Percentiles rank a stretch among this genome's conserved stretches.
phyloP scores from a whole-genome alignment of 2,888 invertebrate species.

The Mythimna loreyi region DNA sequence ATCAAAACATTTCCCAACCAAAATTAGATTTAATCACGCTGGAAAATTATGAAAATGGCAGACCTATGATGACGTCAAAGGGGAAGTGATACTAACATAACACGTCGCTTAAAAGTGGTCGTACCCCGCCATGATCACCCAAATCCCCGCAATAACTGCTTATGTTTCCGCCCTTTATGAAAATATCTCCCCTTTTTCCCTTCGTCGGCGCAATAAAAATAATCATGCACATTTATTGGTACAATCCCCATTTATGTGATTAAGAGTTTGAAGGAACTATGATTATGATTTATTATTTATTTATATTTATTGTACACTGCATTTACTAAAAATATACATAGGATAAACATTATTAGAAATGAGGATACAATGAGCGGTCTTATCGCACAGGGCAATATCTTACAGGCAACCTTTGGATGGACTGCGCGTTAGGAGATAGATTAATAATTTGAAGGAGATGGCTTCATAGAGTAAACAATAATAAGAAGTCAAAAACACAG shows the following conservation, averaged over 20 bases:
- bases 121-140: constrained; percentile 49
- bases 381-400: no score
- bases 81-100: constrained; percentile 51
- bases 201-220: constrained; percentile 49
- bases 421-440: no score
- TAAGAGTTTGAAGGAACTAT: constrained; percentile 35
- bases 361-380: no score
- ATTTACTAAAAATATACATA: no score
- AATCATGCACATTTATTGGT: constrained; percentile 47
- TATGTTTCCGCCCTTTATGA: constrained; percentile 63
- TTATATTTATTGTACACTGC: no score
- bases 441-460: no score
- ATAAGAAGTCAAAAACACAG: background rate
- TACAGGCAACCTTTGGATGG: no score
- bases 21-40: constrained; percentile 3
- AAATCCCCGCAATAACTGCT: constrained; percentile 61
- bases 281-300: no score
- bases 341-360: no score
- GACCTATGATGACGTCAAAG: constrained; percentile 49
- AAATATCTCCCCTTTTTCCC: constrained; percentile 37
- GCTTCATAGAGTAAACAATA: background rate
- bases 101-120: constrained; percentile 47
- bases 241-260: constrained; percentile 19
- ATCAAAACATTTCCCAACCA: background rate
- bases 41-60: constrained; percentile 31